Conservation (phyloP, 2,113 vertebrate genomes). For the Athene noctua region DNA sequence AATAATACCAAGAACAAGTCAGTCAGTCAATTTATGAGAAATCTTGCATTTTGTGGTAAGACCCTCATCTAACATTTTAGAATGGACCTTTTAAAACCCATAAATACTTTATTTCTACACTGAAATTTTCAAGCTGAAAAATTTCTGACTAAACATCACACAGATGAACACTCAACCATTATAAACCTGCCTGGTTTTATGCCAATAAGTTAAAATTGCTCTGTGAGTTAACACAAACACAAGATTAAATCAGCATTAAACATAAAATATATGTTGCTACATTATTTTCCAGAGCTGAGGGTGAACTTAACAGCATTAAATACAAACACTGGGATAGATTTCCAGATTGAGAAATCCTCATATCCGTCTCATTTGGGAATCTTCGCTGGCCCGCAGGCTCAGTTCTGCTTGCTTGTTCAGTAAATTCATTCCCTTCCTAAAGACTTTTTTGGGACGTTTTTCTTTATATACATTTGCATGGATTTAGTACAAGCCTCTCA, state of each 20-base stretch:
- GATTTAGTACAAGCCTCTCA: background rate
- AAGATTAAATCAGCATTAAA: constrained; percentile 23
- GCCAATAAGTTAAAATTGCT: background rate
- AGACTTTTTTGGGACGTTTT: background rate
- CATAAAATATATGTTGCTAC: background rate
- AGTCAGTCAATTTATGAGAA: background rate
- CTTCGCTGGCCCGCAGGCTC: background rate
- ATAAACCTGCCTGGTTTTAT: background rate
- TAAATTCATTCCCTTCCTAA: background rate
- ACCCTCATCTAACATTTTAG: background rate
- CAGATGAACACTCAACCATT: background rate
- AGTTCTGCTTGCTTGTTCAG: background rate
- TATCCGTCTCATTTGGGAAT: background rate
- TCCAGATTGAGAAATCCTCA: background rate
- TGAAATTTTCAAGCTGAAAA: background rate
- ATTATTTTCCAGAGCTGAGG: background rate
- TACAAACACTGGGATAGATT: background rate
- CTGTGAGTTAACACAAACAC: constrained; percentile 11
- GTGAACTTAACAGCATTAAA: background rate
- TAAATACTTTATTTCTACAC: constrained; percentile 4
- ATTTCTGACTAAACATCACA: background rate
- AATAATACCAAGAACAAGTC: background rate
- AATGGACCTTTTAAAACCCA: background rate
- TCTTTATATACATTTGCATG: background rate
- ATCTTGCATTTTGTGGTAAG: background rate